Conservation (phyloP, 2,888 invertebrate genomes). For the Scaptomyza cyrtandrae region DNA sequence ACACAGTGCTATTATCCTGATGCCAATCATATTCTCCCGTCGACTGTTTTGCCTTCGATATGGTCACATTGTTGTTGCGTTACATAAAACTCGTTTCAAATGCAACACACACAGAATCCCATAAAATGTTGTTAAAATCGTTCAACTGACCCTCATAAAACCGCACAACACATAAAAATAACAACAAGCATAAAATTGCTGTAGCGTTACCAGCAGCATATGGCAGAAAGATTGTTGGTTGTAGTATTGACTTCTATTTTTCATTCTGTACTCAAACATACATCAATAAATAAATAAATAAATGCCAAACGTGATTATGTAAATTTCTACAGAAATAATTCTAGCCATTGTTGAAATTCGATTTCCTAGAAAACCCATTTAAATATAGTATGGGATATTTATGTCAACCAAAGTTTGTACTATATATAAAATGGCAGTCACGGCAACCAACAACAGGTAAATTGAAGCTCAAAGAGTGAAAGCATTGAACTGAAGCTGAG, state of each 20-base stretch:
- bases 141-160: conserved; percentile 63
- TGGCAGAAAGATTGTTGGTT: conserved; percentile 26
- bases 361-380: conserved; percentile 5
- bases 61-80: conserved; percentile 28
- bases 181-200: conserved; percentile 25
- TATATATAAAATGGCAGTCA: conserved; percentile 22
- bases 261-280: conserved; percentile 45
- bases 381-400: background rate
- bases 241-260: conserved; percentile 31
- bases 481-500: conserved; percentile 28
- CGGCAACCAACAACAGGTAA: conserved; percentile 17
- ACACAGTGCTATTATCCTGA: conserved; percentile 25
- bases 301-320: conserved; percentile 79
- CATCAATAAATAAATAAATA: conserved; percentile 80
- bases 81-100: conserved; percentile 52
- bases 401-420: conserved; percentile 7
- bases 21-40: conserved; percentile 23
- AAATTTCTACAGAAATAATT: conserved; percentile 69
- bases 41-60: conserved; percentile 42
- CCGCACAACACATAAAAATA: conserved; percentile 18
- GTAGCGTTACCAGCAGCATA: conserved; percentile 23
- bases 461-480: background rate
- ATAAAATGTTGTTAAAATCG: conserved; percentile 73
- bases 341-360: background rate
- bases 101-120: conserved; percentile 61